Conservation (phyloP, 2,797 vertebrate species). For the Poeciliopsis turneri region DNA sequence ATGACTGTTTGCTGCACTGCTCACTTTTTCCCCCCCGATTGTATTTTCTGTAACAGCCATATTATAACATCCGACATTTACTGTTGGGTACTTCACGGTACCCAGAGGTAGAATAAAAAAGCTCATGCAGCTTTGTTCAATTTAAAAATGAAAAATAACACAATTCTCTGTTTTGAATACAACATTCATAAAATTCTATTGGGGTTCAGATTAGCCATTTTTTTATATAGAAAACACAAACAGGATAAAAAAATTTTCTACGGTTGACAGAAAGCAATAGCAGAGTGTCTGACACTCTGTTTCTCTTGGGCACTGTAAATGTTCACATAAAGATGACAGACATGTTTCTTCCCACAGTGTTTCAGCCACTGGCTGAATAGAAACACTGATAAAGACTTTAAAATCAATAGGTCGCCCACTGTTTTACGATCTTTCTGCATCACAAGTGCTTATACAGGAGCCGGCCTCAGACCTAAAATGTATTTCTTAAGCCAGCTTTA, state of each 20-base stretch:
- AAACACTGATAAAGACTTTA: slow-evolving; percentile 68
- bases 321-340: slow-evolving; percentile 72
- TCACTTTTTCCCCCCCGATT: not conserved
- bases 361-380: slow-evolving; percentile 65
- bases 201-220: not conserved
- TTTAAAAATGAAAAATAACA: slow-evolving; percentile 22
- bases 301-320: slow-evolving; percentile 58
- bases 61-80: not conserved
- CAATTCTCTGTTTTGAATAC: not conserved
- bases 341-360: slow-evolving; percentile 51
- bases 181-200: slow-evolving; percentile 27
- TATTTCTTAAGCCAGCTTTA: slow-evolving; percentile 65
- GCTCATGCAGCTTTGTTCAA: slow-evolving; percentile 10
- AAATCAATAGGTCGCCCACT: slow-evolving; percentile 73
- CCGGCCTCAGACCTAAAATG: slow-evolving; percentile 69
- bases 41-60: not conserved
- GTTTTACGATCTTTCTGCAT: slow-evolving; percentile 74
- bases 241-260: slow-evolving; percentile 11
- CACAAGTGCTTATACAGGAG: slow-evolving; percentile 75
- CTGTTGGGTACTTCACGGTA: not conserved
- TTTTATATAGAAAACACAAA: slow-evolving; percentile 35
- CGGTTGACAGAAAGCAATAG: slow-evolving; percentile 37
- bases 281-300: slow-evolving; percentile 36
- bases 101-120: slow-evolving; percentile 9
- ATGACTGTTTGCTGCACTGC: not conserved